Conservation (phyloP, 2,113 vertebrate genomes). For the Anas platyrhynchos region DNA sequence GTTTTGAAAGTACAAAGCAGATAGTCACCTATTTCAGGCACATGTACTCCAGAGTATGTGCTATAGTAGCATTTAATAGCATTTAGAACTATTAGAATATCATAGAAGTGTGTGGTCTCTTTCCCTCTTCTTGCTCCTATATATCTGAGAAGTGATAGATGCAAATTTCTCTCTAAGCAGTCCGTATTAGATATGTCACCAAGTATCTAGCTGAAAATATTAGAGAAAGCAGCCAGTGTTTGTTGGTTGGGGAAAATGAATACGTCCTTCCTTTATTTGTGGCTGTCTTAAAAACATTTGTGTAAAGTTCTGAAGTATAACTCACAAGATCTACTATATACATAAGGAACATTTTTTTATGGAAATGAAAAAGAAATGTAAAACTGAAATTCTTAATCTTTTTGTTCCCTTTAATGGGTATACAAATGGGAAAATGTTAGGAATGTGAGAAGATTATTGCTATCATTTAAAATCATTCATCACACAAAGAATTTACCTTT, state of each 20-base stretch:
- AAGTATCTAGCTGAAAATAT: not conserved
- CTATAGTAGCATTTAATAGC: not conserved
- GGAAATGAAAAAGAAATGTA: not conserved
- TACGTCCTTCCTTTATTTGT: not conserved
- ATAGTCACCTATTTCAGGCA: not conserved
- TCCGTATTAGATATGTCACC: not conserved
- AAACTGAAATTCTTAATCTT: not conserved
- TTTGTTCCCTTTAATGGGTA: not conserved
- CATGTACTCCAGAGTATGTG: not conserved
- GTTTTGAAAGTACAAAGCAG: not conserved
- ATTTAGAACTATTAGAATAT: too few species aligned
- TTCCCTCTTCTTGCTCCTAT: not conserved
- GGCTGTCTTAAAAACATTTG: not conserved
- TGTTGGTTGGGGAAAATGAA: not conserved
- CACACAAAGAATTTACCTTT: slow-evolving; percentile 1
- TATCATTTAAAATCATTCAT: not conserved
- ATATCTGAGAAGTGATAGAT: not conserved
- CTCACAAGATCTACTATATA: not conserved
- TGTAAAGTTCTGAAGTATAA: not conserved
- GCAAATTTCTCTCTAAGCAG: not conserved
- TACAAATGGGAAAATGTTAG: not conserved
- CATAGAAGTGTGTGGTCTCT: not conserved
- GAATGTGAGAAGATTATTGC: not conserved
- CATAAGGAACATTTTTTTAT: not conserved
- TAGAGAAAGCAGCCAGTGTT: not conserved